A percentile compares a stretch with the other conserved stretches of the same genome.
phyloP scores from a whole-genome alignment of 2,113 vertebrate species.

The Neolamprologus sp. region DNA sequence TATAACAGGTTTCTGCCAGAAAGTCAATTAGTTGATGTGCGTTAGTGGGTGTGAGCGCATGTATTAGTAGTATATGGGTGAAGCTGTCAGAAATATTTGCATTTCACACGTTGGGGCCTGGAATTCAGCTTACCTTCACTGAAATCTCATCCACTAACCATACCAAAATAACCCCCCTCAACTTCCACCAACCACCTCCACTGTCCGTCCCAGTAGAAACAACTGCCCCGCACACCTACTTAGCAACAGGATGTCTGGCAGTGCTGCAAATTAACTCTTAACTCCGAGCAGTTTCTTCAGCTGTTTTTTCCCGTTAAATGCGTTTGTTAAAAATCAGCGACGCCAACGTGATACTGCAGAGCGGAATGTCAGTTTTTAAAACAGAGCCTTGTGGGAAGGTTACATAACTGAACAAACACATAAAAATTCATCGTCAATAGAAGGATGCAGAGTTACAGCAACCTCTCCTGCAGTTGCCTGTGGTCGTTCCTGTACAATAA shows the following conservation, averaged over 20 bases:
- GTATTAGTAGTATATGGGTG: background rate
- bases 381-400: background rate
- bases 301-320: background rate
- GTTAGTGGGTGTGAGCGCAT: background rate
- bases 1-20: background rate
- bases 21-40: background rate
- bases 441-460: background rate
- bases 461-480: background rate
- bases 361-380: background rate
- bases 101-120: conserved; percentile 43
- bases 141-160: conserved; percentile 44
- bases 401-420: conserved; percentile 10
- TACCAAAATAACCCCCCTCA: conserved; percentile 30
- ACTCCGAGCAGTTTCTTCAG: background rate
- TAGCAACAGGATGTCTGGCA: conserved; percentile 58
- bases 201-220: conserved; percentile 34
- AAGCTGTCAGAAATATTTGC: conserved; percentile 27
- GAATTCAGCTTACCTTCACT: conserved; percentile 33
- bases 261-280: conserved; percentile 36
- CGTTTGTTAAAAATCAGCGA: conserved; percentile 9
- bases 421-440: background rate
- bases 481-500: background rate
- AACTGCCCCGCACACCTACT: conserved; percentile 48
- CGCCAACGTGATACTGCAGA: background rate
- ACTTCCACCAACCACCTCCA: background rate